Conservation (phyloP, 1,140 invertebrate genomes). For the Yoshiicerus persimilis region DNA sequence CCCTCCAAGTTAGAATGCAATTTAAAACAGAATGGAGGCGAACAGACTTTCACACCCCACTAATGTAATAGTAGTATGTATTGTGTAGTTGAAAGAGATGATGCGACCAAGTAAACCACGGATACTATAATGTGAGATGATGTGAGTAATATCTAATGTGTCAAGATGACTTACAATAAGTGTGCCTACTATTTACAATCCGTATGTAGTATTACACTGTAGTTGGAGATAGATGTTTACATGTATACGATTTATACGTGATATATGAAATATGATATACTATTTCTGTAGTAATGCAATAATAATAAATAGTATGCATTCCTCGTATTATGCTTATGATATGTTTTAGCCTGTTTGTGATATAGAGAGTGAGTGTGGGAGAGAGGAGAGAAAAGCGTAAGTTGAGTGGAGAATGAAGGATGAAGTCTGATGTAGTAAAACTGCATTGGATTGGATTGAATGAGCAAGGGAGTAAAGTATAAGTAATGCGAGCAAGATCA, state of each 20-base stretch:
- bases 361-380: background rate
- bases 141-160: background rate
- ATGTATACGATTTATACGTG: too few species aligned
- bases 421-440: background rate
- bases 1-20: background rate
- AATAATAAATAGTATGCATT: background rate
- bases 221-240: background rate
- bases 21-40: background rate
- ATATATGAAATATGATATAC: background rate
- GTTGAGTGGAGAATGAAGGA: slow-evolving; percentile 4
- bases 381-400: background rate
- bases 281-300: slow-evolving; percentile 19
- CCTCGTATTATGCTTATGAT: background rate
- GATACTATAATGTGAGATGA: background rate
- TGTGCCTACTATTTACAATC: too few species aligned
- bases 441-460: slow-evolving; percentile 7
- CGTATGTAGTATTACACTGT: background rate
- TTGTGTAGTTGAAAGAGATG: background rate
- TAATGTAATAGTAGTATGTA: background rate
- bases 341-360: background rate
- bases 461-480: slow-evolving; percentile 8
- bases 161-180: background rate
- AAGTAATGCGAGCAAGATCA: background rate
- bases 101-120: background rate
- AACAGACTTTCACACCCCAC: background rate